phyloP scores from a whole-genome alignment of 2,888 invertebrate species.

The Cylindroiulus punctatus region DNA sequence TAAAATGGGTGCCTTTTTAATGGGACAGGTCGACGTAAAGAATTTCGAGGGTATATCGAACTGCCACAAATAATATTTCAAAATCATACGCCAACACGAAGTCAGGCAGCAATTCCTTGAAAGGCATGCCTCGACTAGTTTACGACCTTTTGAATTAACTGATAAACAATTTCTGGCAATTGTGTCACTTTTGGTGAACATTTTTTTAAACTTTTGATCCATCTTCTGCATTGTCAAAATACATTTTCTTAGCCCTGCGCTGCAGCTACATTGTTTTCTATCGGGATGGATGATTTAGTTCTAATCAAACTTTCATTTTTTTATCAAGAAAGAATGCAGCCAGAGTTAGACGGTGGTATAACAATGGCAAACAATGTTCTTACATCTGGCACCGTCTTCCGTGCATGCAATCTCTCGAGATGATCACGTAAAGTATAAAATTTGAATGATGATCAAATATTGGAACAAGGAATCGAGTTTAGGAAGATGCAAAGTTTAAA shows the following conservation, averaged over 20 bases:
- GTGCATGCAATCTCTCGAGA: neutral
- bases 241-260: neutral
- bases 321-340: neutral
- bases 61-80: too few relatives aligned
- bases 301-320: slow-evolving; percentile 2
- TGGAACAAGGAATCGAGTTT: neutral
- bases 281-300: slow-evolving; percentile 37
- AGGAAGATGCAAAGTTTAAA: neutral
- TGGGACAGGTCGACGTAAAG: too few relatives aligned
- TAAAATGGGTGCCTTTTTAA: too few relatives aligned
- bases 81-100: neutral
- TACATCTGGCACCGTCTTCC: neutral
- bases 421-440: neutral
- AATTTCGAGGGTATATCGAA: neutral
- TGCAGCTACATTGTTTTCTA: neutral
- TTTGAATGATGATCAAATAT: slow-evolving; percentile 41
- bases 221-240: neutral
- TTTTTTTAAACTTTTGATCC: neutral
- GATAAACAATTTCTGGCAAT: neutral
- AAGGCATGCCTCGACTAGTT: neutral
- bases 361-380: too few relatives aligned
- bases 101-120: neutral
- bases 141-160: neutral
- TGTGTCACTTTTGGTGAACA: neutral
- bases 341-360: neutral